Conservation (phyloP, 2,113 vertebrate genomes). For the Pimephales promelas region DNA sequence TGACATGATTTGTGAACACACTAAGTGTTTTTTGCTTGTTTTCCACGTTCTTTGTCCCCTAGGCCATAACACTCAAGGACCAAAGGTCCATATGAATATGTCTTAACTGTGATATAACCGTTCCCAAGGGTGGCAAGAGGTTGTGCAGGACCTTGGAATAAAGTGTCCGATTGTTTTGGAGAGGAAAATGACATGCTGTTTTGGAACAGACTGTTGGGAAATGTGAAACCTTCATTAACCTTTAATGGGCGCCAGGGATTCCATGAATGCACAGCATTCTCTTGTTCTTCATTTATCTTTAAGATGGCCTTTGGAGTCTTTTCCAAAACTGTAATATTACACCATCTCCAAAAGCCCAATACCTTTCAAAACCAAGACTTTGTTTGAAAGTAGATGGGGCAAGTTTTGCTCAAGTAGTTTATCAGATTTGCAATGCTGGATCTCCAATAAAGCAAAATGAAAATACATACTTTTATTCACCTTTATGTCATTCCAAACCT, state of each 20-base stretch:
- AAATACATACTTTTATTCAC: background rate
- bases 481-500: background rate
- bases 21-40: constrained; percentile 34
- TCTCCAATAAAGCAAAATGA: constrained; percentile 17
- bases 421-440: background rate
- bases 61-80: constrained; percentile 16
- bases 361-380: constrained; percentile 42
- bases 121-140: constrained; percentile 16
- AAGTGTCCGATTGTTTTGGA: constrained; percentile 34
- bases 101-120: constrained; percentile 22
- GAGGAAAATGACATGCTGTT: constrained; percentile 53
- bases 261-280: constrained; percentile 47
- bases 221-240: constrained; percentile 62
- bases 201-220: constrained; percentile 59
- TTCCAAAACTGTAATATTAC: constrained; percentile 58
- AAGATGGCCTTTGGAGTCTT: constrained; percentile 56
- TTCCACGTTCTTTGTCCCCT: constrained; percentile 20
- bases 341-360: constrained; percentile 34
- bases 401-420: background rate
- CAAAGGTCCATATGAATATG: constrained; percentile 21
- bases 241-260: constrained; percentile 61
- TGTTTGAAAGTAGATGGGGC: constrained; percentile 21
- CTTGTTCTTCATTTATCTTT: constrained; percentile 60
- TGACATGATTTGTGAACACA: constrained; percentile 35
- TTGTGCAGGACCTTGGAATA: constrained; percentile 3